Evolutionary conservation across 92 coral and sea anemone genomes (phyloP).

Genomic region (Epizoanthus scotinus): DNA sequence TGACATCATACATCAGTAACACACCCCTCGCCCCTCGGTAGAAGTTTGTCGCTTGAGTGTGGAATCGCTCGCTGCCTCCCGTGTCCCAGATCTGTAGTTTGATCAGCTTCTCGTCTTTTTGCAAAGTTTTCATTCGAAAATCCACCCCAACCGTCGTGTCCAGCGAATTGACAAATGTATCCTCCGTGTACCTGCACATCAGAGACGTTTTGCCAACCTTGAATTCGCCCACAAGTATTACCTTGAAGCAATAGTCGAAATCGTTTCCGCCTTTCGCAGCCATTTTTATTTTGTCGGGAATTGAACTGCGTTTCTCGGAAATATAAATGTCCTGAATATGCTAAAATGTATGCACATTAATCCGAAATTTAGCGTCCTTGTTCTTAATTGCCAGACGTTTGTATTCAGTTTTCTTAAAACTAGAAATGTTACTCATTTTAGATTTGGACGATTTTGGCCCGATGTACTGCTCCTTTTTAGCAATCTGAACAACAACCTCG

Average conservation of each 20-base stretch:
- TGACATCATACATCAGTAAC: conserved; percentile 72
- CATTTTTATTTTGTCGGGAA: background rate
- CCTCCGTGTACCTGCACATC: conserved; percentile 74
- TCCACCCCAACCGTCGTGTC: conserved; percentile 63
- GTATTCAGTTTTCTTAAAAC: no score
- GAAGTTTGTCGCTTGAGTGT: conserved; percentile 65
- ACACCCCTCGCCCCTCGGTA: conserved; percentile 84
- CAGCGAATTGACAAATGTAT: conserved; percentile 26
- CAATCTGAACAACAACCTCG: no score
- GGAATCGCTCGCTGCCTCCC: conserved; percentile 83
- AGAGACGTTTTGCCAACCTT: conserved; percentile 82
- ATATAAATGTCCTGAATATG: background rate
- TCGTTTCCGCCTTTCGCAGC: conserved; percentile 36
- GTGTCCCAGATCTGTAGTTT: conserved; percentile 91
- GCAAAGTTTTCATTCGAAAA: conserved; percentile 68
- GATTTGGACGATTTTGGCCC: no score
- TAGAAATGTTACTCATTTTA: no score
- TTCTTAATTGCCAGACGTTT: no score
- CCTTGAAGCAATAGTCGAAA: conserved; percentile 76
- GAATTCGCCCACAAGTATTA: conserved; percentile 80
- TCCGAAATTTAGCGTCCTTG: background rate
- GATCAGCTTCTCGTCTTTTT: conserved; percentile 51
- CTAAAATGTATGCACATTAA: background rate
- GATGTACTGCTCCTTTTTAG: no score
- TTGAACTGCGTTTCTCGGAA: background rate